Conservation (phyloP, 2,888 invertebrate species). For the Pseudococcus longispinus region DNA sequence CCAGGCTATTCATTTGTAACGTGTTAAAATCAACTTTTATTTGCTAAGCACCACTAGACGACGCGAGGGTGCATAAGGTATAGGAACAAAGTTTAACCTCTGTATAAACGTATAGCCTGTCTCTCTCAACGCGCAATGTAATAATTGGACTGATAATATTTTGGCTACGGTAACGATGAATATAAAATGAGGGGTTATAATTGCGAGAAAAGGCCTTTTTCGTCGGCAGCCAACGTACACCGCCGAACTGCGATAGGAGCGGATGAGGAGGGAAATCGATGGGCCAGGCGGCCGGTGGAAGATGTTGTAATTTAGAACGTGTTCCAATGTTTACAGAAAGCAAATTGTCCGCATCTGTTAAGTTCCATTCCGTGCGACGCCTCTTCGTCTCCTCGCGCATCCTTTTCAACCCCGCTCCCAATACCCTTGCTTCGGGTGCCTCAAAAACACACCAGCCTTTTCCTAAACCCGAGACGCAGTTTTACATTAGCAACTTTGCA, state of each 20-base stretch:
- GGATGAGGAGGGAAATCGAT: not conserved
- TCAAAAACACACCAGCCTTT: not conserved
- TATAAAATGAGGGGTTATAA: conserved; percentile 57
- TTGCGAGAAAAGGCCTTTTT: conserved; percentile 54
- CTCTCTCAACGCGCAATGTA: not conserved
- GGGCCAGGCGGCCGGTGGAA: not conserved
- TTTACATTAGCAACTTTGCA: conserved; percentile 56
- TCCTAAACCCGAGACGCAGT: conserved; percentile 45
- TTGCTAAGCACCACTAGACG: not conserved
- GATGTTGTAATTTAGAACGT: conserved; percentile 59
- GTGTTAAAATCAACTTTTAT: conserved; percentile 41
- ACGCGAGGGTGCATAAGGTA: conserved; percentile 12
- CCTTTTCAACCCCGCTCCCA: not conserved
- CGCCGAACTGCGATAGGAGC: not conserved
- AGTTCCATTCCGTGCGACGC: conserved; percentile 51
- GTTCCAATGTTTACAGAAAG: conserved; percentile 59
- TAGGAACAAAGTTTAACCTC: conserved; percentile 12
- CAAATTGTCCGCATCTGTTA: conserved; percentile 59
- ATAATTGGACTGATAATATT: conserved; percentile 52
- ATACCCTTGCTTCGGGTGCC: not conserved
- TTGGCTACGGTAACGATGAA: conserved; percentile 53
- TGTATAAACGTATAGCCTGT: conserved; percentile 25
- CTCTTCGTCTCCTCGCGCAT: not conserved
- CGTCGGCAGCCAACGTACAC: conserved; percentile 2
- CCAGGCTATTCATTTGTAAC: not conserved